Base-by-base conservation (phyloP, 2,797 vertebrate genomes). In the Eulemur coronatus region DNA sequence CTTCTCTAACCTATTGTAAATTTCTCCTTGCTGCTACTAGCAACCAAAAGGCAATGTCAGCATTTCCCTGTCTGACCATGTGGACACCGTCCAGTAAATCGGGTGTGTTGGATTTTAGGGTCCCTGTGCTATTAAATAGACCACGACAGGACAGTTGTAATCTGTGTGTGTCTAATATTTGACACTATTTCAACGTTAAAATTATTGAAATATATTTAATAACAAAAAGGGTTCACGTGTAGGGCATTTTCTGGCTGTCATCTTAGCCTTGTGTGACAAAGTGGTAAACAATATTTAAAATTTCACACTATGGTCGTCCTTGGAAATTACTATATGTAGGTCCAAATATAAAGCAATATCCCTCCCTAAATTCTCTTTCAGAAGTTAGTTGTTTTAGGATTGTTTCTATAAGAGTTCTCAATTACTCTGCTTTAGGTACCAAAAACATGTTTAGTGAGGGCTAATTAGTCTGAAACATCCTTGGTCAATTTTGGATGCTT, bases 161-260 rank as follows among this genome's bases (percentile, higher is more conserved):
- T 91, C 48, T 94, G 10, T 28, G 13, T 57, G 30, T 92, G 43
- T 76, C 35, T 89, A 26, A 24, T 85, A 18, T 70, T 75, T 89
- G 65, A 84, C 55, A 84, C 26, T n/a, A 48, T 84, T 97, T 97
- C 73, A 78, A 88, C 80, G 61, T 84, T 75, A 55, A 95, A 96
- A 82, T 85, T 91, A 69, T 79, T 38, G n/a, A 61, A 81, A 81
- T 61, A 30, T 46, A 67, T 69, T 89, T 67, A 75, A 82, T 89
- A 86, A 91, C n/a, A n/a, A 94, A 90, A 88, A 90, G 61, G 26
- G 26, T 48, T 20, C 52, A 24, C 2, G 1, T 89, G 3, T 72
- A 46, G n/a, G 69, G 2, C 11, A 78, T 67, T 90, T 80, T 97
- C 61, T 69, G 48, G 65, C 65, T 89, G 50, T 76, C 50, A 26